Evolutionary conservation across 2,113 vertebrate species (phyloP), one percentile per base, ranked within the genome.

Genomic region (Grammomys dolichurus): DNA sequence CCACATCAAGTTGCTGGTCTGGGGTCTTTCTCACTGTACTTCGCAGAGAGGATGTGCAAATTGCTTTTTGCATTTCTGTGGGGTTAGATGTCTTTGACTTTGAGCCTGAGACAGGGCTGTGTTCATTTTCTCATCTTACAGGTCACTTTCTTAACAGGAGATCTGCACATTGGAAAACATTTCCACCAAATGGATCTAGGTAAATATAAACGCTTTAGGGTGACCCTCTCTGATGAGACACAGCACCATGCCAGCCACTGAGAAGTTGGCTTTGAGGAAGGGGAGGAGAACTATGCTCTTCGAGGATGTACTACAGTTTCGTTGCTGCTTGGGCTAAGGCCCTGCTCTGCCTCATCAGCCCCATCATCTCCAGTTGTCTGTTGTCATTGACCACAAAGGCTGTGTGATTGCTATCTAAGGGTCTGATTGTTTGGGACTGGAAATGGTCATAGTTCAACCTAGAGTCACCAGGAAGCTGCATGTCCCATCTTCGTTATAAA

Each of bases 391-490:
- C 77, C 85, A 80, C 85, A 87, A n/a, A 58, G 36, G 43, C 70
- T 70, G 72, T 46, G 24, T 19, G 60, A 12, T 9, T 54, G 43
- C 31, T 76, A 81, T 56, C 58, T 43, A 78, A 90, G 48, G 70
- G 67, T 60, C 20, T 8, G 36, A 75, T 46, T 70, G 69, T 33
- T 89, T 93, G 89, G 72, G 90, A 90, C 63, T 90, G 40, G 75
- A 92, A 56, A 76, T 17, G 46, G 31, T 58, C 88, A 91, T 72
- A 76, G 67, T 77, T 96, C 86, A 91, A 63, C 16, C 67, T n/a
- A 48, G 69, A 82, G 73, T 91, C 20, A 2, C 1, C 24, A n/a
- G 88, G 69, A 28, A 93, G 67, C 48, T 46, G 8, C 36, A 16
- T 5, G 22, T 69, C 72, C 7, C 54, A 86, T 63, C 28, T 24